A percentile compares a stretch with the other conserved stretches of the same genome.
Evolutionary conservation across 2,888 invertebrate species (phyloP).

Genomic region (Vesta saturnalis): DNA sequence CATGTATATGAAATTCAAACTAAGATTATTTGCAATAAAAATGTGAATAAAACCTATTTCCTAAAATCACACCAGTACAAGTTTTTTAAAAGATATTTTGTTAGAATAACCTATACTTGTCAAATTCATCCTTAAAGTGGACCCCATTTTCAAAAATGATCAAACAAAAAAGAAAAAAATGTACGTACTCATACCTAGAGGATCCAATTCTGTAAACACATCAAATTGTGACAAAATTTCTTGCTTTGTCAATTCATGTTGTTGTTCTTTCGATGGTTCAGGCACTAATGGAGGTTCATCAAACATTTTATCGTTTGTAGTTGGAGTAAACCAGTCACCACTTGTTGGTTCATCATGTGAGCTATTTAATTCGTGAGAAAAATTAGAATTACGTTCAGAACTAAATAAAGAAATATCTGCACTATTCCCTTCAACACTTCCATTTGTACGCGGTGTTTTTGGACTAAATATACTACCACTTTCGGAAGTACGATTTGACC

Average conservation of each 20-base stretch:
- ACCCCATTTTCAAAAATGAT: constrained; percentile 25
- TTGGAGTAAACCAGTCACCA: constrained; percentile 60
- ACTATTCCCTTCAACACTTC: constrained; percentile 43
- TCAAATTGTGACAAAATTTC: constrained; percentile 75
- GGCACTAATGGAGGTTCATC: constrained; percentile 52
- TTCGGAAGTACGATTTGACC: constrained; percentile 52
- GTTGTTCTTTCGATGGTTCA: constrained; percentile 54
- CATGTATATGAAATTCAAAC: no score
- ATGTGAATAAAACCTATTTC: no score
- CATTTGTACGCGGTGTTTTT: constrained; percentile 57
- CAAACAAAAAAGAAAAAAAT: constrained; percentile 27
- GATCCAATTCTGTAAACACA: constrained; percentile 94
- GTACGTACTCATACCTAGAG: constrained; percentile 80
- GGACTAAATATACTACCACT: constrained; percentile 59
- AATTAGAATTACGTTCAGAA: constrained; percentile 50
- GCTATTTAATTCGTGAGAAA: constrained; percentile 51
- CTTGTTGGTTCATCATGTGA: constrained; percentile 56
- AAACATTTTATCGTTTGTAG: constrained; percentile 55
- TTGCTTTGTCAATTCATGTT: constrained; percentile 58
- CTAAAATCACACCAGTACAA: no score
- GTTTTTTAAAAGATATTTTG: no score
- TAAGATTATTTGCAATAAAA: no score
- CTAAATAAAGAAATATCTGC: constrained; percentile 43
- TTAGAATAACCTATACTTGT: no score
- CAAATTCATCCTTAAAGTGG: no score